phyloP scores from a whole-genome alignment of 1,140 invertebrate species.

The Batillaria attramentaria region DNA sequence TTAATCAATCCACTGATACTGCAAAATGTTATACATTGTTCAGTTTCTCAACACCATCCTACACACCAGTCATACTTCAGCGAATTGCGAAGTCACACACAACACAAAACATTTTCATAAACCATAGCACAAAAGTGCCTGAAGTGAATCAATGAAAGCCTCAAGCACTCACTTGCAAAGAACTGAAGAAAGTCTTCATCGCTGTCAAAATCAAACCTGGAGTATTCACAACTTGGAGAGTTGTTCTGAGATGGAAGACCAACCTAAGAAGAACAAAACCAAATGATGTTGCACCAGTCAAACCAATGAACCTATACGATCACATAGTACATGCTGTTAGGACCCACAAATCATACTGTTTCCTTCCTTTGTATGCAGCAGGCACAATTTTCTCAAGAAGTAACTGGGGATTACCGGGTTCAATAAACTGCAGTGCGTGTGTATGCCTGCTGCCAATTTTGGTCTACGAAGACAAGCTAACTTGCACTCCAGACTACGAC shows the following conservation, averaged over 20 bases:
- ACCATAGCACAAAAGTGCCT: too few relatives aligned
- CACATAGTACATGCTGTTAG: background rate
- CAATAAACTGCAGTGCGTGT: too few relatives aligned
- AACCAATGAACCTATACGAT: background rate
- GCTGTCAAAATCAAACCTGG: constrained; percentile 85
- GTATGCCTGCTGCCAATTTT: too few relatives aligned
- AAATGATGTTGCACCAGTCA: too few relatives aligned
- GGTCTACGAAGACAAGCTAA: too few relatives aligned
- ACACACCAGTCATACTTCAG: too few relatives aligned
- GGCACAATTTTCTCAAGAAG: background rate
- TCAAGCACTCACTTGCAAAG: constrained; percentile 78
- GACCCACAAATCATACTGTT: background rate
- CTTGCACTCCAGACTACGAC: too few relatives aligned
- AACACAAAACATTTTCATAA: background rate
- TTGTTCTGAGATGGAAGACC: constrained; percentile 74
- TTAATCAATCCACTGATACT: background rate
- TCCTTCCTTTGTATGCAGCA: background rate
- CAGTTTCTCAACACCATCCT: too few relatives aligned
- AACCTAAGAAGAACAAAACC: too few relatives aligned
- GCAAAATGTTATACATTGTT: too few relatives aligned
- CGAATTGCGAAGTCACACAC: too few relatives aligned
- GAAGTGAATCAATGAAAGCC: background rate
- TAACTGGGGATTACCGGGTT: too few relatives aligned
- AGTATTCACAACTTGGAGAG: constrained; percentile 81
- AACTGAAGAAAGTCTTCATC: constrained; percentile 91